A percentile compares a stretch with the other conserved stretches of the same genome.
Conservation (phyloP, 2,888 invertebrate species). For the Pammene aurita region DNA sequence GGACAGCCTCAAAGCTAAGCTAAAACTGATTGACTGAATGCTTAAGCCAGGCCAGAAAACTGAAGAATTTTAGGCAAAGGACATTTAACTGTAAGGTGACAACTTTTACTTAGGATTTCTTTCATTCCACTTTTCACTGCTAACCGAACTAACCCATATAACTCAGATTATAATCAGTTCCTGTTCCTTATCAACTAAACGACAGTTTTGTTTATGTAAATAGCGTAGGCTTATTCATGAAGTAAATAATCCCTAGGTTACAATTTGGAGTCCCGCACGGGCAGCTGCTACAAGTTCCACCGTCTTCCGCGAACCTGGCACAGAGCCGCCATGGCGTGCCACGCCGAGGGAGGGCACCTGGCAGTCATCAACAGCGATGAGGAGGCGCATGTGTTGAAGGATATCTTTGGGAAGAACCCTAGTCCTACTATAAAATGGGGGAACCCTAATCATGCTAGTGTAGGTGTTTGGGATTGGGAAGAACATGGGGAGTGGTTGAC, state of each 20-base stretch:
- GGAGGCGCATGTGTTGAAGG: constrained; percentile 19
- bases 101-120: too few species aligned
- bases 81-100: too few species aligned
- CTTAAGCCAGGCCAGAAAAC: too few species aligned
- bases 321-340: constrained; percentile 24
- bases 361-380: constrained; percentile 35
- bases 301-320: constrained; percentile 11
- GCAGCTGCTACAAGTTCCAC: constrained; percentile 41
- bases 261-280: constrained; percentile 13
- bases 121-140: too few species aligned
- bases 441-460: neutral
- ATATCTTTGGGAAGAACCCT: constrained; percentile 20
- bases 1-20: too few species aligned
- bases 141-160: too few species aligned
- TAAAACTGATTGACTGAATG: too few species aligned
- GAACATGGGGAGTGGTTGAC: constrained; percentile 25
- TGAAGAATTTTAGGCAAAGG: too few species aligned
- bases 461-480: constrained; percentile 29
- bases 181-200: too few species aligned
- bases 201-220: too few species aligned
- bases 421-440: neutral
- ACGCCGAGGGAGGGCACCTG: constrained; percentile 32
- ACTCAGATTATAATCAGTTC: too few species aligned
- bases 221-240: too few species aligned
- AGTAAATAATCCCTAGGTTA: constrained; percentile 17